A percentile compares a stretch with the other conserved stretches of the same genome.
These are phyloP conservation scores for Anadara kagoshimensis DNA, from an alignment of 1,140 invertebrate species.

Conservation along the genomic window DNA sequence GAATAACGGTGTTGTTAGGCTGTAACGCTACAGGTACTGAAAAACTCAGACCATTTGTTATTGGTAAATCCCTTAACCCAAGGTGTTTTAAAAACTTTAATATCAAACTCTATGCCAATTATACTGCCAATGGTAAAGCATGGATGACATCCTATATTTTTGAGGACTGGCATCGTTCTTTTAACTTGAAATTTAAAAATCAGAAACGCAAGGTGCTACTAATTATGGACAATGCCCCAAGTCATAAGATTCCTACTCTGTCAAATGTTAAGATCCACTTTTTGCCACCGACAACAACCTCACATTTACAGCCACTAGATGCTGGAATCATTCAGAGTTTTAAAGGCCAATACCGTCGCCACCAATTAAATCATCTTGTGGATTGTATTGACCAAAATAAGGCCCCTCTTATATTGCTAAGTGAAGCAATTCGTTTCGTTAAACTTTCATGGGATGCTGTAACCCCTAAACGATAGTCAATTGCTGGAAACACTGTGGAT, in stretches of 20 bases:
- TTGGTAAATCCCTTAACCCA: not conserved
- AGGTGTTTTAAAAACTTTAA: slow-evolving; percentile 11
- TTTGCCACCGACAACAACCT: too few species aligned
- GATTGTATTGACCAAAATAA: not conserved
- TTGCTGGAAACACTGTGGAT: not conserved
- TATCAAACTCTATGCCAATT: slow-evolving; percentile 10
- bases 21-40: not conserved
- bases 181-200: slow-evolving; percentile 1
- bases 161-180: not conserved
- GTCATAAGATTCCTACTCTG: not conserved
- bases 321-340: slow-evolving; percentile 9
- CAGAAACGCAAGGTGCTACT: not conserved
- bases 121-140: slow-evolving; percentile 5
- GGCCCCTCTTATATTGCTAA: not conserved
- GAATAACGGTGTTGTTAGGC: not conserved
- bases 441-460: not conserved
- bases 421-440: not conserved
- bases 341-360: slow-evolving; percentile 7
- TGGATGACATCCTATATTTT: slow-evolving; percentile 8
- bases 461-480: not conserved
- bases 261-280: slow-evolving; percentile 10
- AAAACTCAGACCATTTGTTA: slow-evolving; percentile 9
- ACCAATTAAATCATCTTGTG: not conserved
- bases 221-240: slow-evolving; percentile 17
- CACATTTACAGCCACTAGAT: slow-evolving; percentile 11